A percentile compares a stretch with the other conserved stretches of the same genome.
Evolutionary conservation across 2,888 invertebrate genomes (phyloP).

Genomic region (Argyresthia albistria): DNA sequence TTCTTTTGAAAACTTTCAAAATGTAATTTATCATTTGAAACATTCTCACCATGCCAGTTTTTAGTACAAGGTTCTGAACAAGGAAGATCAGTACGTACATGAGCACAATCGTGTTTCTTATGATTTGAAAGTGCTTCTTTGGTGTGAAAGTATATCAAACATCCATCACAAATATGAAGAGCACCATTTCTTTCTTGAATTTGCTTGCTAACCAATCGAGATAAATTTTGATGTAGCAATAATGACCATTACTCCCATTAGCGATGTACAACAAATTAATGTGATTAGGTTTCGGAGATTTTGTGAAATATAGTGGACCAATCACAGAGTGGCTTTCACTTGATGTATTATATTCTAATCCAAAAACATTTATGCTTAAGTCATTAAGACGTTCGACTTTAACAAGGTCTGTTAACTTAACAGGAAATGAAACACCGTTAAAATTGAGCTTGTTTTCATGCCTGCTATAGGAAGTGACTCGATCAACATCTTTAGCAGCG

Average conservation of each 20-base stretch:
- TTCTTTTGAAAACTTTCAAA: conserved; percentile 13
- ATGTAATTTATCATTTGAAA: conserved; percentile 9
- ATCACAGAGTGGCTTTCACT: conserved; percentile 11
- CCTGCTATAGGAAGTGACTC: conserved; percentile 10
- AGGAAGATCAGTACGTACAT: conserved; percentile 12
- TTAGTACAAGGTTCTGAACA: background rate
- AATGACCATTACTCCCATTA: conserved; percentile 12
- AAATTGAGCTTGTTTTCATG: conserved; percentile 16
- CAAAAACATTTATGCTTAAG: conserved; percentile 20
- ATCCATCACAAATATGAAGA: conserved; percentile 12
- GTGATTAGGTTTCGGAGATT: conserved; percentile 11
- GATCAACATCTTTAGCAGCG: conserved; percentile 10
- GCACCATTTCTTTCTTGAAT: conserved; percentile 7
- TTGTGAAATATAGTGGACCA: conserved; percentile 17
- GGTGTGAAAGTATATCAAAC: conserved; percentile 11
- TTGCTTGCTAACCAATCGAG: conserved; percentile 15
- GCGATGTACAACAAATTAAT: conserved; percentile 17
- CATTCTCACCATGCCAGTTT: conserved; percentile 4
- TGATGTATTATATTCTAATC: conserved; percentile 15
- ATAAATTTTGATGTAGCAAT: conserved; percentile 18
- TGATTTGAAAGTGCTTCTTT: conserved; percentile 9
- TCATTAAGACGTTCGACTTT: conserved; percentile 18
- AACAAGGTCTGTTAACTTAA: conserved; percentile 16
- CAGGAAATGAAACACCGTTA: conserved; percentile 15
- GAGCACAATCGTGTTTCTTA: conserved; percentile 11